A percentile compares a stretch with the other conserved stretches of the same genome.
Conservation (phyloP, 1,140 invertebrate species). For the Lysiphlebus fabarum region DNA sequence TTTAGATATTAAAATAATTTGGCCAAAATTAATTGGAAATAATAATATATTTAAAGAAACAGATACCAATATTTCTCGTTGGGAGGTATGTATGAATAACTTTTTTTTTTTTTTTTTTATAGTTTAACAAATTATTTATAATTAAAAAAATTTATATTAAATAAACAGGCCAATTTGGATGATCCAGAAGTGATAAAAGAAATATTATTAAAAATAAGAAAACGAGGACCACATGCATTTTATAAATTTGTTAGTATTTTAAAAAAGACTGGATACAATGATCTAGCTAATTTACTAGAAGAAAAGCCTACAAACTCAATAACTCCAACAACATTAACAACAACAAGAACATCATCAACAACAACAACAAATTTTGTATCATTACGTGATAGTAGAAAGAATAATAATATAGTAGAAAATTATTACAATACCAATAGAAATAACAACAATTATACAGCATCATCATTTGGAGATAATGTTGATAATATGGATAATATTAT, state of each 20-base stretch:
- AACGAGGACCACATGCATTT: conserved; percentile 42
- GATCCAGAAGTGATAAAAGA: conserved; percentile 27
- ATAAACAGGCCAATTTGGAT: conserved; percentile 27
- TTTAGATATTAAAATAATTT: conserved; percentile 30
- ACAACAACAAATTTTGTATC: no score
- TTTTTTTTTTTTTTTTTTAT: conserved; percentile 9
- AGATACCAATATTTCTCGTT: conserved; percentile 37
- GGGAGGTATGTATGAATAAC: conserved; percentile 34
- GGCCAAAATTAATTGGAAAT: conserved; percentile 38
- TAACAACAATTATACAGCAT: neutral
- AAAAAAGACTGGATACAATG: conserved; percentile 31
- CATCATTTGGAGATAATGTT: neutral
- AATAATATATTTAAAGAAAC: conserved; percentile 36
- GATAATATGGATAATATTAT: no score
- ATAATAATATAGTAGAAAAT: neutral
- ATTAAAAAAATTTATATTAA: neutral
- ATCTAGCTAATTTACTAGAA: conserved; percentile 32
- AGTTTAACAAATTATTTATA: conserved; percentile 13
- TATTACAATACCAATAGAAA: neutral
- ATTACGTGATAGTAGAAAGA: neutral
- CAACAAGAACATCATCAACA: no score
- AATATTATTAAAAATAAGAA: conserved; percentile 37
- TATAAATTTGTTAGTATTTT: conserved; percentile 34
- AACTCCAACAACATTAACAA: neutral
- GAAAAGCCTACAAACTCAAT: neutral